phyloP scores from a whole-genome alignment of 23 tunicate species.

The Halocynthia roretzi region DNA sequence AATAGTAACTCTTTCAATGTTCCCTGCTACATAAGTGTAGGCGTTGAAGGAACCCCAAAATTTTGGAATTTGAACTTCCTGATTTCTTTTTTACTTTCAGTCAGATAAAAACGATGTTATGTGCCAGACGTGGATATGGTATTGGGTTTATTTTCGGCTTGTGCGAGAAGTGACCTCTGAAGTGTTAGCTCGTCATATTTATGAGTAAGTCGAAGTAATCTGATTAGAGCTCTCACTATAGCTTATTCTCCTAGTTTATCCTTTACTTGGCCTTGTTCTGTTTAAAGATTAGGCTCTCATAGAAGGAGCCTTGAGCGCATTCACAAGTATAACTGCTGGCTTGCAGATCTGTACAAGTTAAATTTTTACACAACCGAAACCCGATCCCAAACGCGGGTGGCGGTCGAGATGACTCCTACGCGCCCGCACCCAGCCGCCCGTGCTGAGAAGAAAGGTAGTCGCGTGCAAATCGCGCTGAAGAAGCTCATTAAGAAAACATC shows the following conservation, averaged over 20 bases:
- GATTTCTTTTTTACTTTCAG: constrained; percentile 32
- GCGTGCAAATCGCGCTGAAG: constrained; percentile 69
- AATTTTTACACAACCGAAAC: constrained; percentile 84
- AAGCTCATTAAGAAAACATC: constrained; percentile 72
- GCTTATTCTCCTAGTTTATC: not conserved
- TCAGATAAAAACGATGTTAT: constrained; percentile 96
- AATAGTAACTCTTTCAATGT: too few species aligned
- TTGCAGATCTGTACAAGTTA: constrained; percentile 84
- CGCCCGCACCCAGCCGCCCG: constrained; percentile 78
- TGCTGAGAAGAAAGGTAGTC: constrained; percentile 56
- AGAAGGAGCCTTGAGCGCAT: constrained; percentile 81
- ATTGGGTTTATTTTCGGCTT: constrained; percentile 97
- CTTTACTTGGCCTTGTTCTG: not conserved
- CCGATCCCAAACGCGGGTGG: constrained; percentile 82
- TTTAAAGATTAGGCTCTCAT: constrained; percentile 56
- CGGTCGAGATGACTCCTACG: constrained; percentile 52
- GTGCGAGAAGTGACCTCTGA: constrained; percentile 57
- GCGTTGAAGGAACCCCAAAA: not conserved
- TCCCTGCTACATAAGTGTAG: too few species aligned
- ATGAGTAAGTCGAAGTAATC: constrained; percentile 41
- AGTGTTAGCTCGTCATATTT: constrained; percentile 73
- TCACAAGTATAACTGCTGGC: constrained; percentile 97
- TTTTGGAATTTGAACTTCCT: not conserved
- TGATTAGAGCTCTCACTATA: not conserved
- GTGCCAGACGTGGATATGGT: constrained; percentile 99